Evolutionary conservation across 1,140 invertebrate genomes (phyloP).

Genomic region (Zaprionus kolodkinae): DNA sequence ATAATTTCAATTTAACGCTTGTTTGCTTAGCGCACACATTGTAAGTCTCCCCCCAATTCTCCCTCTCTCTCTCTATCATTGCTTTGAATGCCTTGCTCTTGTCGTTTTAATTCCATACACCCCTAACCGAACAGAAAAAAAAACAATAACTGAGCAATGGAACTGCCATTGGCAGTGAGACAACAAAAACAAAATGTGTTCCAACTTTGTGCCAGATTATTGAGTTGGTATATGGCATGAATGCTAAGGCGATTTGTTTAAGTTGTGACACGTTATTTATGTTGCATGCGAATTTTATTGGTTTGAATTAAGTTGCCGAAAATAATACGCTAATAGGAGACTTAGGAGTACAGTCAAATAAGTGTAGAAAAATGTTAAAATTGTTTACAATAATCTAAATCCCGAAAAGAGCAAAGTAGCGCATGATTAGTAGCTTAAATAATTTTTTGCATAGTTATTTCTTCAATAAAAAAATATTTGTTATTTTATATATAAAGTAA

Average conservation of each 20-base stretch:
- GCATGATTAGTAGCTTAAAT: background rate
- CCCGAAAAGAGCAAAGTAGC: no score
- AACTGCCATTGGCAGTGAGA: slow-evolving; percentile 47
- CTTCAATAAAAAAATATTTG: background rate
- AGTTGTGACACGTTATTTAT: slow-evolving; percentile 19
- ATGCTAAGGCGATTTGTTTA: slow-evolving; percentile 25
- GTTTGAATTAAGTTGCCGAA: background rate
- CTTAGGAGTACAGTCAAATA: background rate
- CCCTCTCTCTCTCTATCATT: background rate
- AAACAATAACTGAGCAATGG: slow-evolving; percentile 48
- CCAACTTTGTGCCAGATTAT: slow-evolving; percentile 25
- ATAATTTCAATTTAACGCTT: slow-evolving; percentile 83
- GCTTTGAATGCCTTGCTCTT: slow-evolving; percentile 59
- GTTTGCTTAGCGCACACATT: slow-evolving; percentile 67
- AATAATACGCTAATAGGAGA: background rate
- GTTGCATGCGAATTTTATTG: background rate
- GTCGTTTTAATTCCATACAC: slow-evolving; percentile 69
- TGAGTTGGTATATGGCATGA: slow-evolving; percentile 13
- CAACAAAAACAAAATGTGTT: slow-evolving; percentile 37
- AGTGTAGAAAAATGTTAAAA: background rate
- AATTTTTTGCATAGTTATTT: background rate
- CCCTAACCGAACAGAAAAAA: slow-evolving; percentile 5
- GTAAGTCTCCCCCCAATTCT: slow-evolving; percentile 17
- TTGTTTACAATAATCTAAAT: no score
- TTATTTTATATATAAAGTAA: background rate